Percentiles rank a stretch among this genome's conserved stretches.
phyloP scores from a whole-genome alignment of 2,113 vertebrate genomes.

The Camelus bactrianus region DNA sequence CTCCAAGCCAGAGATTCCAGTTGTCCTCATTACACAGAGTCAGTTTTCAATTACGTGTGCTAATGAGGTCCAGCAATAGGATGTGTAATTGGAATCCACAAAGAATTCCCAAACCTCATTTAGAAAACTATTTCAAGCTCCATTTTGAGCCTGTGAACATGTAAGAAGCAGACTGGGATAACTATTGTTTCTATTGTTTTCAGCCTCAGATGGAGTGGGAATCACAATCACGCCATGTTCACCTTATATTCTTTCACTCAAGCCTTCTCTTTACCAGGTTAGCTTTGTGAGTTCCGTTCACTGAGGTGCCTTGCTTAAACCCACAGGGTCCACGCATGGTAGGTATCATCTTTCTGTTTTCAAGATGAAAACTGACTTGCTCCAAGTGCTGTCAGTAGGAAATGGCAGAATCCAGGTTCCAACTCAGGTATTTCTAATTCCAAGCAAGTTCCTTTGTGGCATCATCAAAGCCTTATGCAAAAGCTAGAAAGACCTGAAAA shows the following conservation, averaged over 20 bases:
- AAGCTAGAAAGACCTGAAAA: background rate
- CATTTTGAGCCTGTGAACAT: slow-evolving; percentile 55
- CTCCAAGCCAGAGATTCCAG: background rate
- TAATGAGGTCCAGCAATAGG: slow-evolving; percentile 75
- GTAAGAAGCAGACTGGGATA: slow-evolving; percentile 1
- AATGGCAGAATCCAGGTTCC: background rate
- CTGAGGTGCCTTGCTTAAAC: background rate
- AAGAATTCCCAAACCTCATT: slow-evolving; percentile 76
- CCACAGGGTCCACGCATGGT: background rate
- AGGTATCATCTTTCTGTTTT: background rate
- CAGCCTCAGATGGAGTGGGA: background rate
- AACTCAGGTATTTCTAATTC: slow-evolving; percentile 37
- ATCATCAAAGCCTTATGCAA: slow-evolving; percentile 12
- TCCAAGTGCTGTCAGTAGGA: background rate
- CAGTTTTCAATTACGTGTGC: slow-evolving; percentile 69
- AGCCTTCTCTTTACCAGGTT: too few relatives aligned
- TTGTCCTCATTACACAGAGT: slow-evolving; percentile 57
- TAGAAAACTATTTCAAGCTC: slow-evolving; percentile 64
- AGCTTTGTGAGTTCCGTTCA: background rate
- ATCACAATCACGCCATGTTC: background rate
- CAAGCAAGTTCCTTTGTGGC: background rate
- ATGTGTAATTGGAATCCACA: slow-evolving; percentile 72
- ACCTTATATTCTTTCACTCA: background rate
- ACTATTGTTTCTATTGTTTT: slow-evolving; percentile 39
- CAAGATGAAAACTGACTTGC: background rate